Base-by-base conservation (phyloP, 2,113 vertebrate genomes). In the Ammospiza nelsoni region DNA sequence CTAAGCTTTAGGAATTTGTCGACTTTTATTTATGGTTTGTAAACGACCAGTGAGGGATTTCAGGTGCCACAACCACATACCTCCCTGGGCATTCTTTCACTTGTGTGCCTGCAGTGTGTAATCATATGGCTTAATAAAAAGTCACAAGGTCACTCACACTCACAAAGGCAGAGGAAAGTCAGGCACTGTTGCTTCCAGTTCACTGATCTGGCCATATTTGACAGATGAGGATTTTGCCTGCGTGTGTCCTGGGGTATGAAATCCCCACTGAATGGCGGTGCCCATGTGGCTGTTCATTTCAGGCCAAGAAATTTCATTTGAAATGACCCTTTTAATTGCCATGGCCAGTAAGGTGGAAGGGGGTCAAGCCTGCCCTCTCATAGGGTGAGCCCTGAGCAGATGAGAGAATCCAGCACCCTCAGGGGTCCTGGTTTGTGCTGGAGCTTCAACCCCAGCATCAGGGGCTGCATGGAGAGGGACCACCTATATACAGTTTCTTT, bases 1-100 rank as follows among this genome's bases (percentile, higher is more conserved):
- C n/a, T 73, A 87, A 94, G 82, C 90, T 92, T 69, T 74, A 94
- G 78, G 92, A 95, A 91, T 92, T 88, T 86, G 72, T 77, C 71
- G 39, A 7, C 72, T 93, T 90, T 90, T 91, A 83, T 91, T 94
- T 82, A 82, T 52, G 74, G 82, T 92, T 91, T 81, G 86, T 68
- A 94, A 86, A 85, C 0, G 14, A 43, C 55, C 39, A 74, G 68
- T 62, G 83, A 61, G 84, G 89, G 78, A 79, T 89, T 97, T 72
- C 84, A 48, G 79, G 78, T 95, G 68, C 66, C 87, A 54, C 44
- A 95, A 67, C 69, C 62, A 68, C 87, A 82, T 84, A 77, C 79
- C 73, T 92, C 74, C 54, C 29, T 21, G 22, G 58, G 49, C 83
- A 87, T 93, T 94, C 84, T 91, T 97, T 93, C 93, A 92, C 49